Conservation (phyloP, 2,797 vertebrate genomes). For the Enteromius unitaeniatus region DNA sequence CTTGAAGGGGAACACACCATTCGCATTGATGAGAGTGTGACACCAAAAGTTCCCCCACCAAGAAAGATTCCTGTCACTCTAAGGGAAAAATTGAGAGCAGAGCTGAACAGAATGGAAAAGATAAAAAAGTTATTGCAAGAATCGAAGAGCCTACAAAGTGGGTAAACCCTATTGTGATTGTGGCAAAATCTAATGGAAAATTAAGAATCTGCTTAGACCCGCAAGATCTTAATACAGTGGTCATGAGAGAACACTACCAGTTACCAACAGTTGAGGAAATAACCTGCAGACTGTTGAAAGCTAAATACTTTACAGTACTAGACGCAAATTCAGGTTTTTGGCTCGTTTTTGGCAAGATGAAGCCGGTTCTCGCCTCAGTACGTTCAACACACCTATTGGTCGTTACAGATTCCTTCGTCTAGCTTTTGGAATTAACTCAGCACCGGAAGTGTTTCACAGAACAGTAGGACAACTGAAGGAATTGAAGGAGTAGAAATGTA, state of each 20-base stretch:
- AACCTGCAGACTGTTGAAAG: no score
- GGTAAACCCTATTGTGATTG: slow-evolving; percentile 18
- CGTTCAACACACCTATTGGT: not conserved
- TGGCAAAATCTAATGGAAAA: slow-evolving; percentile 37
- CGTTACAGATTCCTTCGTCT: not conserved
- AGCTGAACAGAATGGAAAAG: slow-evolving; percentile 29
- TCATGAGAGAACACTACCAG: no score
- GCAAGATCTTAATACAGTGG: not conserved
- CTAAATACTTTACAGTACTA: no score
- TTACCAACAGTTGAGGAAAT: no score
- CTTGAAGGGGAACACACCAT: not conserved
- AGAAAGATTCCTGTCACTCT: not conserved
- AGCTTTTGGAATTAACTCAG: not conserved
- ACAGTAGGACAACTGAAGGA: slow-evolving; percentile 7
- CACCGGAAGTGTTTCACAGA: slow-evolving; percentile 14
- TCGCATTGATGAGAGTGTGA: not conserved
- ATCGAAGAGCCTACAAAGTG: slow-evolving; percentile 9
- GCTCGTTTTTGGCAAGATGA: no score
- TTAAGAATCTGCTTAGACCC: slow-evolving; percentile 40
- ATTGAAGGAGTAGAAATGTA: not conserved
- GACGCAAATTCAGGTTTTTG: no score
- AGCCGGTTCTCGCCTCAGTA: no score
- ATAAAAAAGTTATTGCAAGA: not conserved
- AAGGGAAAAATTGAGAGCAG: slow-evolving; percentile 13
- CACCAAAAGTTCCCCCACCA: not conserved